Base-by-base conservation (phyloP, 2,113 vertebrate genomes). In the Rutilus rutilus region DNA sequence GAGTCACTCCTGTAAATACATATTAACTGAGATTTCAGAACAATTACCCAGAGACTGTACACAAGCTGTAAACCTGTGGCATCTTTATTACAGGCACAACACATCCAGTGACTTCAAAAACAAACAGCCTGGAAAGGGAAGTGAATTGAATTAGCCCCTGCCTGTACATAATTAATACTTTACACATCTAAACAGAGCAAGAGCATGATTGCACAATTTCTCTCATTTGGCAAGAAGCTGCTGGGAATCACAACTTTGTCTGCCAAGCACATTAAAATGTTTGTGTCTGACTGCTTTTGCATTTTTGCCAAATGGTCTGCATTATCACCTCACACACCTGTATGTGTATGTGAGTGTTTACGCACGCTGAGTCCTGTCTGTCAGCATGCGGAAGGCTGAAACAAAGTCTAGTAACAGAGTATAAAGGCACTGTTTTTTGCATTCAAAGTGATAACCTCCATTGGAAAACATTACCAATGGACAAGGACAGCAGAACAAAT, bases 121-220 rank as follows among this genome's bases (percentile, higher is more conserved):
- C 52, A 84, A 87, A 73, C 59, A 65, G 64, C 77, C 54, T 36
- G 10, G 59, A 71, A 65, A 85, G 76, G n/a, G 47, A 57, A 65
- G 64, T 76, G 39, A 57, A 83, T 62, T 73, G 36, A 81, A 79
- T 79, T 60, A 69, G 59, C 27, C 57, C 45, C 59, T 47, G 73
- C 42, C 42, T 65, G 73, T 52, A 36, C 47, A 19, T 73, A 84
- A 87, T 84, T 59, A 84, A 87, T 87, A 82, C 79, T 79, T 83
- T 64, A 64, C 64, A 69, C 39, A 77, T 67, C 60, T 52, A 75
- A 69, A 82, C 59, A 59, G 71, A 78, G 75, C 60, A 52, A 77
- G 33, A 23, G 80, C 69, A 71, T 54, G 73, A 39, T 65, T 69
- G n/a, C 54, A 74, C 79, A 83, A 77, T 52, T 54, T 80, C n/a